phyloP scores from a whole-genome alignment of 2,797 vertebrate species.

The Parotocinclus haroldoi region DNA sequence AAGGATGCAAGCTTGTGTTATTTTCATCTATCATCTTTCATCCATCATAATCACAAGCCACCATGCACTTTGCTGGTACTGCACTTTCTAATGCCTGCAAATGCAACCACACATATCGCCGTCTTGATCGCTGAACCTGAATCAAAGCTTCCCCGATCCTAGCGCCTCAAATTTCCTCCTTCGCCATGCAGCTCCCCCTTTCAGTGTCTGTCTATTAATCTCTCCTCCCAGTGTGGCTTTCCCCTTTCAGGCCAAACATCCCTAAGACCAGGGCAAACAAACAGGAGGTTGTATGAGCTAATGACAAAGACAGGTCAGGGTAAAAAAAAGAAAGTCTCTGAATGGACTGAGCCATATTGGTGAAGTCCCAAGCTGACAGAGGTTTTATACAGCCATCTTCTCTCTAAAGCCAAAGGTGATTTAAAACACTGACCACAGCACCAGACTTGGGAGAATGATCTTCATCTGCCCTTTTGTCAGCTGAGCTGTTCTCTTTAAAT shows the following conservation, averaged over 20 bases:
- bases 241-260: constrained; percentile 30
- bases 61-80: neutral
- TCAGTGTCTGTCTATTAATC: constrained; percentile 22
- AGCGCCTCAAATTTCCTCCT: constrained; percentile 1
- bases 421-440: constrained; percentile 42
- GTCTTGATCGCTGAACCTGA: constrained; percentile 31
- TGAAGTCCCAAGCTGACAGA: constrained; percentile 38
- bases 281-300: constrained; percentile 64
- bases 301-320: constrained; percentile 66
- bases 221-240: constrained; percentile 31
- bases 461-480: constrained; percentile 35
- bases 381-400: constrained; percentile 26
- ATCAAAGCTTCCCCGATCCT: neutral
- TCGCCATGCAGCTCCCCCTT: constrained; percentile 1
- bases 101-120: neutral
- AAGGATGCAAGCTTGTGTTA: too few relatives aligned
- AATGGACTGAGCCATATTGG: constrained; percentile 58
- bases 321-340: constrained; percentile 34
- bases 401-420: constrained; percentile 42
- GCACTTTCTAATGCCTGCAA: neutral
- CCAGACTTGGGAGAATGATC: constrained; percentile 39
- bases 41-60: neutral
- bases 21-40: neutral
- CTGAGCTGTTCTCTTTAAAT: constrained; percentile 36
- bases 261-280: constrained; percentile 66